These are phyloP conservation scores for Hyperoplus lanceolatus DNA, from an alignment of 2,797 vertebrate species.

Conservation along the genomic window DNA sequence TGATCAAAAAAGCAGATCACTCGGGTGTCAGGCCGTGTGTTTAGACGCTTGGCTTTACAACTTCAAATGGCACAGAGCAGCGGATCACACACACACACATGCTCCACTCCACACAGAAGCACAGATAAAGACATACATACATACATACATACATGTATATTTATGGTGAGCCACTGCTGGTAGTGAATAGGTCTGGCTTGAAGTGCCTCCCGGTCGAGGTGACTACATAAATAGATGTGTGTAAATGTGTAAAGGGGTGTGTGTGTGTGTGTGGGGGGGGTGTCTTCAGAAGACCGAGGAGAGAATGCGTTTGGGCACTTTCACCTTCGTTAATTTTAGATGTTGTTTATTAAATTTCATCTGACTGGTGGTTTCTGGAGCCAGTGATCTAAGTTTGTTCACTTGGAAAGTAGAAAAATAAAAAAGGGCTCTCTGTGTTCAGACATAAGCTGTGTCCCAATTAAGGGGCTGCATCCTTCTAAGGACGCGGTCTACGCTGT, in stretches of 20 bases:
- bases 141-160: constrained; percentile 38
- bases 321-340: constrained; percentile 79
- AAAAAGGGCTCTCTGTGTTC: constrained; percentile 21
- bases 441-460: neutral
- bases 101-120: constrained; percentile 32
- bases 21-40: constrained; percentile 59
- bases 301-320: constrained; percentile 56
- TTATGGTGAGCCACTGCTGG: constrained; percentile 66
- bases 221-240: constrained; percentile 72
- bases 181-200: constrained; percentile 69
- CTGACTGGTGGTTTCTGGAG: constrained; percentile 42
- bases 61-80: constrained; percentile 69
- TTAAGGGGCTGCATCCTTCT: no score
- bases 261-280: neutral
- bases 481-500: no score
- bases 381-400: constrained; percentile 44
- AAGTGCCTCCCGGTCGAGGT: constrained; percentile 76
- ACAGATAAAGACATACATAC: constrained; percentile 46
- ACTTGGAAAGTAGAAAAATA: constrained; percentile 40
- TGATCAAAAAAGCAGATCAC: constrained; percentile 70
- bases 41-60: constrained; percentile 68
- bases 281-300: constrained; percentile 62
- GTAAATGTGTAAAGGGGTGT: neutral
- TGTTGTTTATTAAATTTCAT: constrained; percentile 72
- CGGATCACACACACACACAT: constrained; percentile 44